These are phyloP conservation scores for Heliconius aoede DNA, from an alignment of 2,888 invertebrate species.

Conservation along the genomic window DNA sequence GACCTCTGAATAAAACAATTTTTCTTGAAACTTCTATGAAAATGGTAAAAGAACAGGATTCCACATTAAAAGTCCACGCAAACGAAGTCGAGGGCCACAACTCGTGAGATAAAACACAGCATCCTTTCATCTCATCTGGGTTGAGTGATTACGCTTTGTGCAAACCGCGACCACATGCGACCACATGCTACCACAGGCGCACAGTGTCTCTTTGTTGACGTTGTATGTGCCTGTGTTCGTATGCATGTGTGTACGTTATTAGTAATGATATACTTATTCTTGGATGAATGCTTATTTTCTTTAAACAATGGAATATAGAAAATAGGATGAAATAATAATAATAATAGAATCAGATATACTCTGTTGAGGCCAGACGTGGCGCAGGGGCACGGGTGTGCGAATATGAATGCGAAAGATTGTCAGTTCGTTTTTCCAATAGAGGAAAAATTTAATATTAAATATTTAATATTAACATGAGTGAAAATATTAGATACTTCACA, in stretches of 20 bases:
- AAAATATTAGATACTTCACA: too few relatives aligned
- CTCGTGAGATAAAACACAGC: not conserved
- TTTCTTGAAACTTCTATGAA: not conserved
- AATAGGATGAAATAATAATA: not conserved
- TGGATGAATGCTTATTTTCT: not conserved
- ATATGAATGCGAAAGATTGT: too few relatives aligned
- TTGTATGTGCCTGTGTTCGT: too few relatives aligned
- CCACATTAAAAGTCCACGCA: not conserved
- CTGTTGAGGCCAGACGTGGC: too few relatives aligned
- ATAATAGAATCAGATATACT: not conserved
- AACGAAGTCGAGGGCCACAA: not conserved
- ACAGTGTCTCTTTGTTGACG: slow-evolving; percentile 18
- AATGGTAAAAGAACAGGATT: not conserved
- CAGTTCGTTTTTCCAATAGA: too few relatives aligned
- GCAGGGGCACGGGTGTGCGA: too few relatives aligned
- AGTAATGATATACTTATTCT: not conserved
- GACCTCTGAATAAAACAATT: too few relatives aligned
- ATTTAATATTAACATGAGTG: too few relatives aligned
- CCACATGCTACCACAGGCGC: slow-evolving; percentile 13
- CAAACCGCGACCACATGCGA: slow-evolving; percentile 24
- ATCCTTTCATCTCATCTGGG: slow-evolving; percentile 23
- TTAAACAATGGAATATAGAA: not conserved
- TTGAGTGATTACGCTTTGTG: slow-evolving; percentile 27
- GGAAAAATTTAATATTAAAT: too few relatives aligned
- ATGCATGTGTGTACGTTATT: not conserved